Evolutionary conservation across 2,113 vertebrate genomes (phyloP).

Genomic region (Megalops atlanticus): DNA sequence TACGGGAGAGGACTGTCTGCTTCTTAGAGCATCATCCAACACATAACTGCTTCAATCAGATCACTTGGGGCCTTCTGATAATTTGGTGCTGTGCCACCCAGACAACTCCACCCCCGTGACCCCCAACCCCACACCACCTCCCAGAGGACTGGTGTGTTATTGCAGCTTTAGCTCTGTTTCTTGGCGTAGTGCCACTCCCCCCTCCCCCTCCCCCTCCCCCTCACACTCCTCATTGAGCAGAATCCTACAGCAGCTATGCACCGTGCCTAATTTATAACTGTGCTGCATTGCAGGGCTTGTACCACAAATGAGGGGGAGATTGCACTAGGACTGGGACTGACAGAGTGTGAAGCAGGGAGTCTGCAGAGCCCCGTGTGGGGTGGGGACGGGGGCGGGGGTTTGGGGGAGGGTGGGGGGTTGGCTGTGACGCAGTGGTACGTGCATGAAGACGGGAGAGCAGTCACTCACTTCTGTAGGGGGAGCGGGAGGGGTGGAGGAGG

Average conservation of each 20-base stretch:
- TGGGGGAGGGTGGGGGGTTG: background rate
- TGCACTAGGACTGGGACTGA: background rate
- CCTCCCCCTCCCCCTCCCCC: too few species aligned
- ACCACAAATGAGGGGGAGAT: background rate
- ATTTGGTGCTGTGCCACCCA: too few species aligned
- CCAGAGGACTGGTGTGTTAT: too few species aligned
- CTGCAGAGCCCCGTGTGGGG: background rate
- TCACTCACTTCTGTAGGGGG: background rate
- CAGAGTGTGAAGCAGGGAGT: background rate
- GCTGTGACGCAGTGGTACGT: background rate
- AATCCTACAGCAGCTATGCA: background rate
- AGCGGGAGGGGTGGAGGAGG: background rate
- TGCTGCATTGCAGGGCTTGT: constrained; percentile 3
- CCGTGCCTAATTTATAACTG: background rate
- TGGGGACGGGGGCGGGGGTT: too few species aligned
- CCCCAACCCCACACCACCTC: too few species aligned
- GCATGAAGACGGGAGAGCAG: background rate
- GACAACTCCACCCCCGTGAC: too few species aligned
- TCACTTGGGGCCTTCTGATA: too few species aligned
- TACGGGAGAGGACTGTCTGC: too few species aligned
- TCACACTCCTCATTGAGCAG: background rate
- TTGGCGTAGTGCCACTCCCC: too few species aligned
- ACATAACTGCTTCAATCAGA: too few species aligned
- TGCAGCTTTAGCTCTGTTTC: too few species aligned
- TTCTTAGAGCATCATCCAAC: too few species aligned